These are phyloP conservation scores for Jaculus jaculus DNA, from an alignment of 2,113 vertebrate species.

Conservation along the genomic window DNA sequence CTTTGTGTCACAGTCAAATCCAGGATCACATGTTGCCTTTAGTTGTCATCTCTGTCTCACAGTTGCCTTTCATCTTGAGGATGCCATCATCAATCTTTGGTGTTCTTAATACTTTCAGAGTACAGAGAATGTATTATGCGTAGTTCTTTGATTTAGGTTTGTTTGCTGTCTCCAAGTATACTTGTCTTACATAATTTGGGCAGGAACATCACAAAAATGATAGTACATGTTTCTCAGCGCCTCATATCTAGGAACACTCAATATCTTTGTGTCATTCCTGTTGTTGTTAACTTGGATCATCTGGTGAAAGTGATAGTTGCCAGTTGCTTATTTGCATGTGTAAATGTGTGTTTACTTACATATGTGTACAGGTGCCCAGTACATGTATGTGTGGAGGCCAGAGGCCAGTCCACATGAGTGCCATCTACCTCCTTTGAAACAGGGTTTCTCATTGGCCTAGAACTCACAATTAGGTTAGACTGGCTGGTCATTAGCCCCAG, in stretches of 20 bases:
- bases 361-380: too few relatives aligned
- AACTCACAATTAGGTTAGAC: too few relatives aligned
- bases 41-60: background rate
- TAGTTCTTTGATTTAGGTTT: background rate
- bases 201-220: background rate
- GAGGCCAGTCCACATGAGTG: too few relatives aligned
- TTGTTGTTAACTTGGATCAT: background rate
- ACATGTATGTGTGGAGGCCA: too few relatives aligned
- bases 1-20: background rate
- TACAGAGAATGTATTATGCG: background rate
- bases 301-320: background rate
- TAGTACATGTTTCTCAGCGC: background rate
- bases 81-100: background rate
- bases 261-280: background rate
- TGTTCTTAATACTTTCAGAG: conserved; percentile 13
- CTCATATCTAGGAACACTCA: background rate
- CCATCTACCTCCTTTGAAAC: too few relatives aligned
- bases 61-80: background rate
- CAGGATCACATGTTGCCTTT: background rate
- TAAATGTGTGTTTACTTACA: too few relatives aligned
- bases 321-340: background rate
- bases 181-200: background rate
- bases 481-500: too few relatives aligned
- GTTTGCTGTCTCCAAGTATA: background rate
- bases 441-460: too few relatives aligned